Base-by-base conservation (phyloP, 2,888 invertebrate species). In the Leptinotarsa juncta region DNA sequence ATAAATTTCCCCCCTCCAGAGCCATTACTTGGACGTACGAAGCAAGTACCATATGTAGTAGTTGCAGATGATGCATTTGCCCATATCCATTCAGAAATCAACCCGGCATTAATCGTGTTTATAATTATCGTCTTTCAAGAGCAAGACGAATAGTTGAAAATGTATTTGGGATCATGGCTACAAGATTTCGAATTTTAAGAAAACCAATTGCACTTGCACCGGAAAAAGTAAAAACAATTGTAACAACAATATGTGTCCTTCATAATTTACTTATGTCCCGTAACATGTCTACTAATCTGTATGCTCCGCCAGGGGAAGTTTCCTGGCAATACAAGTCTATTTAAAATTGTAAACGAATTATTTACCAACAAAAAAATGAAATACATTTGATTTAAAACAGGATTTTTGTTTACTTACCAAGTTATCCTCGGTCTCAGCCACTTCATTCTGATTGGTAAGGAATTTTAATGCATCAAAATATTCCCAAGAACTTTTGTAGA, bases 91-190 rank as follows among this genome's bases (percentile, higher is more conserved):
- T 68, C n/a, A 10, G 32, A 55, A 23, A 23, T n/a, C 68, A 68
- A 18, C 42, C 68, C 20, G 68, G 12, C 7, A 50, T 53, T 14
- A 68, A 68, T 53, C 68, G 68, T 20, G 55, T 68, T 16, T 68
- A 51, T 18, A 23, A 53, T 68, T 68, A 68, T 23, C 23, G 68
- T 7, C 2, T 68, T 16, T 68, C 53, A 20, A 51, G 68, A 68
- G 68, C 68, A 7, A 68, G 68, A 55, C 1, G 68, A 5, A 53
- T 68, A 15, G n/a, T 51, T 26, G 68, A 68, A 23, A 68, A 68
- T 23, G 68, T 55, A 55, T 68, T 51, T 20, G 68, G 68, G n/a
- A 51, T 68, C 51, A 68, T 68, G n/a, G 68, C 68, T 18, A 68
- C 50, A 12, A 50, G 50, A 50, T 50, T 50, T 50, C 50, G 50